These are phyloP conservation scores for Sinocyclocheilus rhinocerous DNA, from an alignment of 2,113 vertebrate genomes.

Conservation along the genomic window DNA sequence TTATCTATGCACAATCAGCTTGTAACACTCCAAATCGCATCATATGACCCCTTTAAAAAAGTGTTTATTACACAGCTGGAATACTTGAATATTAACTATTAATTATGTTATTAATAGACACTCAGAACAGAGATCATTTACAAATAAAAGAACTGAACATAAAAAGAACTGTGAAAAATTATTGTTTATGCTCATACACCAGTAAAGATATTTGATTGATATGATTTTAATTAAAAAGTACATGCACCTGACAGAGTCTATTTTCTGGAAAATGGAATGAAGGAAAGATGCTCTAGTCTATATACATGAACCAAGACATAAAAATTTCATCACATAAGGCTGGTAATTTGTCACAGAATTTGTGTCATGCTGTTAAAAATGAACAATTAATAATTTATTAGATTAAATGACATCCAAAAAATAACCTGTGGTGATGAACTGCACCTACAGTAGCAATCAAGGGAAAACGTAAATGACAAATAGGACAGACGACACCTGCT, in stretches of 20 bases:
- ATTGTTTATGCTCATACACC: background rate
- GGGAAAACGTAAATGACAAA: constrained; percentile 20
- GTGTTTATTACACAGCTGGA: background rate
- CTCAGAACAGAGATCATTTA: background rate
- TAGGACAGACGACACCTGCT: background rate
- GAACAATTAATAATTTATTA: constrained; percentile 48
- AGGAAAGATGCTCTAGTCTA: background rate
- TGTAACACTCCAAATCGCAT: too few relatives aligned
- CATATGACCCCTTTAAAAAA: too few relatives aligned
- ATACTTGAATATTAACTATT: background rate
- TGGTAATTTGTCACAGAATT: constrained; percentile 37
- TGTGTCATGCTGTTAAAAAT: constrained; percentile 51
- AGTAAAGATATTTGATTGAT: constrained; percentile 8
- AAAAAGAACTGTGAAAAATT: background rate
- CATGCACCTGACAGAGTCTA: background rate
- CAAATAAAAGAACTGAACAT: background rate
- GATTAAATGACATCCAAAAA: constrained; percentile 37
- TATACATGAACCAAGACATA: background rate
- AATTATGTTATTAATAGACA: background rate
- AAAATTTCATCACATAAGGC: background rate
- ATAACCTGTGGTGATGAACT: constrained; percentile 35
- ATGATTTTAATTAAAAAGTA: constrained; percentile 3
- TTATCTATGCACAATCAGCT: too few relatives aligned
- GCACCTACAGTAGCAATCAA: constrained; percentile 11
- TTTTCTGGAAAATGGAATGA: background rate